These are phyloP conservation scores for Cyprinodon variegatus DNA, from an alignment of 2,113 vertebrate genomes.

Conservation along the genomic window DNA sequence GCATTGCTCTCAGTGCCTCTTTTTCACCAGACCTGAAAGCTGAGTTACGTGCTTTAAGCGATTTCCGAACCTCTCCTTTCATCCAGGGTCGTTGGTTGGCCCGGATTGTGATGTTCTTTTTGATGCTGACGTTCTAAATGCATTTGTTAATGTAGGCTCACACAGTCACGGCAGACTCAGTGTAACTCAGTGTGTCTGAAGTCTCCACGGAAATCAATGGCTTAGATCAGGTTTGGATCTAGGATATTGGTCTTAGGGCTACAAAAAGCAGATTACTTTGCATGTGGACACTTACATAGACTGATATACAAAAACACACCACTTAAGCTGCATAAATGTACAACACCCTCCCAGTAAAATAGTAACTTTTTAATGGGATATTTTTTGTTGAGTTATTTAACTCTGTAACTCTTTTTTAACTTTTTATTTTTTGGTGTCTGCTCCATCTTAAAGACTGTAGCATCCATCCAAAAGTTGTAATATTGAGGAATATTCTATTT, in stretches of 20 bases:
- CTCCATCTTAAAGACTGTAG: slow-evolving; percentile 23
- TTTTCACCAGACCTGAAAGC: too few species aligned
- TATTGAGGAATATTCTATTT: slow-evolving; percentile 11
- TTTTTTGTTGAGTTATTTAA: background rate
- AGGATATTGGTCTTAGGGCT: too few species aligned
- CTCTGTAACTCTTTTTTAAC: background rate
- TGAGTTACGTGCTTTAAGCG: too few species aligned
- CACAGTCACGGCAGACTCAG: background rate
- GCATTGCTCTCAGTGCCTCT: too few species aligned
- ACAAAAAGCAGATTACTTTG: background rate
- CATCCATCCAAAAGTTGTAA: slow-evolving; percentile 3
- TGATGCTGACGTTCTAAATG: too few species aligned
- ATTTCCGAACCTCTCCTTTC: too few species aligned
- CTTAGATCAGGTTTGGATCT: background rate
- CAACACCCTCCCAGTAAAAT: background rate
- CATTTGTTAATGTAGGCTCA: too few species aligned
- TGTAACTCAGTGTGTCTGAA: background rate
- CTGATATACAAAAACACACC: background rate
- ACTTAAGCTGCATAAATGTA: background rate
- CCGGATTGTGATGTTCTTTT: too few species aligned
- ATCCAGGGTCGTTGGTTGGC: too few species aligned
- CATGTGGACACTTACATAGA: background rate
- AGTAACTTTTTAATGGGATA: background rate
- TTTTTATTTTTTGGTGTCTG: background rate
- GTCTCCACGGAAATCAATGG: background rate